Percentiles rank a stretch among this genome's conserved stretches.
phyloP scores from a whole-genome alignment of 2,888 invertebrate species.

The Psylliodes chrysocephalus region DNA sequence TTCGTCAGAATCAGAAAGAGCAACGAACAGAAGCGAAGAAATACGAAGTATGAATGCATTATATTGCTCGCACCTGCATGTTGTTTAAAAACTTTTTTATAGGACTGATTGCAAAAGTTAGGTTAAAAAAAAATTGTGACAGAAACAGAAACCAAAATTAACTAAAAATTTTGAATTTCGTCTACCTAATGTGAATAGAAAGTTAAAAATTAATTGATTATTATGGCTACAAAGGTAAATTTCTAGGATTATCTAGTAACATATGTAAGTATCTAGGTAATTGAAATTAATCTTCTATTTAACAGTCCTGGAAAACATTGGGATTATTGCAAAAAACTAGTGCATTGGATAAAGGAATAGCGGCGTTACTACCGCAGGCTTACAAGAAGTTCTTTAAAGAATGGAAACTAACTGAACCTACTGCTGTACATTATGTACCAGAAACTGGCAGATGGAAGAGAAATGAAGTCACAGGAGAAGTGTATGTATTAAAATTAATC shows the following conservation, averaged over 20 bases:
- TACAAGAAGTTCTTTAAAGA: slow-evolving; percentile 89
- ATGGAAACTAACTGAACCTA: slow-evolving; percentile 76
- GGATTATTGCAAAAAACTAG: slow-evolving; percentile 54
- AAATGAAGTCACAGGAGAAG: slow-evolving; percentile 78
- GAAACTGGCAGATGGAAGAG: slow-evolving; percentile 78
- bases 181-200: too few relatives aligned
- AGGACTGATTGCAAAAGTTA: too few relatives aligned
- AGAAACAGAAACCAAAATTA: too few relatives aligned
- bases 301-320: slow-evolving; percentile 57
- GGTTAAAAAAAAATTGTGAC: too few relatives aligned
- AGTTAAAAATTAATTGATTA: too few relatives aligned
- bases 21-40: too few relatives aligned
- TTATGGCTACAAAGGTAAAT: slow-evolving; percentile 27
- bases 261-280: neutral
- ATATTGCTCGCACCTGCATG: too few relatives aligned
- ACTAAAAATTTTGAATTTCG: too few relatives aligned
- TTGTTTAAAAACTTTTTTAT: too few relatives aligned
- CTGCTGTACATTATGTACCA: slow-evolving; percentile 77
- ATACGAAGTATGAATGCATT: too few relatives aligned
- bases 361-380: slow-evolving; percentile 77
- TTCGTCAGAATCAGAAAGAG: too few relatives aligned
- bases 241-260: neutral
- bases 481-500: slow-evolving; percentile 64
- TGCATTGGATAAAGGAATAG: slow-evolving; percentile 74
- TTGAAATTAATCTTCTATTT: slow-evolving; percentile 30